These are phyloP conservation scores for Cyphomyrus discorhynchus DNA, from an alignment of 2,113 vertebrate genomes.

Conservation along the genomic window DNA sequence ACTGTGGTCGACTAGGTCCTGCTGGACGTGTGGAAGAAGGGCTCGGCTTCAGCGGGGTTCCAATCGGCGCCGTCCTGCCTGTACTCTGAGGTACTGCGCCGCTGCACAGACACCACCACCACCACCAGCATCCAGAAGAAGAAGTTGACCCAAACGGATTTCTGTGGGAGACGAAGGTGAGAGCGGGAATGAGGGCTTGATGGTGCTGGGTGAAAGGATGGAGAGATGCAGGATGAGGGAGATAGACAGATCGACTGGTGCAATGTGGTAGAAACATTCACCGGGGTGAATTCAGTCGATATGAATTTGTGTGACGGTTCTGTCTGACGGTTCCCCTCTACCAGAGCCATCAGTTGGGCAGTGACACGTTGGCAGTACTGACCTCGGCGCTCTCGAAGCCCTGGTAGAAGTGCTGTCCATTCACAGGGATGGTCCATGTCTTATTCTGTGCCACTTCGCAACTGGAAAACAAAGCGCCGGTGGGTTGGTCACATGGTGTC, in stretches of 20 bases:
- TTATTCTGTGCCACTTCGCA: constrained; percentile 57
- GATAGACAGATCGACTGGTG: not conserved
- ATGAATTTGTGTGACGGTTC: not conserved
- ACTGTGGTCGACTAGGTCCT: constrained; percentile 29
- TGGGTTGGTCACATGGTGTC: not conserved
- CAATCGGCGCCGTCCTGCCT: constrained; percentile 3
- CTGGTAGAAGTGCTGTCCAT: constrained; percentile 57
- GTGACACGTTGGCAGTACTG: constrained; percentile 35
- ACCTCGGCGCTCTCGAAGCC: constrained; percentile 71
- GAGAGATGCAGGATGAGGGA: not conserved
- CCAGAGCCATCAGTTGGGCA: not conserved
- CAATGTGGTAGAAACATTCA: not conserved
- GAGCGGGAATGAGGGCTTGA: not conserved
- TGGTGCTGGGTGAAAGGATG: not conserved
- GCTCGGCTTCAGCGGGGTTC: constrained; percentile 53
- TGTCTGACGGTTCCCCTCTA: not conserved
- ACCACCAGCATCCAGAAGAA: constrained; percentile 67
- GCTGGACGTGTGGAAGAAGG: constrained; percentile 51
- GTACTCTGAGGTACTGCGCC: constrained; percentile 20
- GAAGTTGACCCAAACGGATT: constrained; percentile 74
- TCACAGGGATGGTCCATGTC: constrained; percentile 54
- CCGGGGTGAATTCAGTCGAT: not conserved
- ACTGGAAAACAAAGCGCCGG: constrained; percentile 29
- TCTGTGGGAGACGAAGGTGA: constrained; percentile 41
- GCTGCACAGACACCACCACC: constrained; percentile 57